Base-by-base conservation (phyloP, 2,113 vertebrate species). In the Tachuris rubrigastra region DNA sequence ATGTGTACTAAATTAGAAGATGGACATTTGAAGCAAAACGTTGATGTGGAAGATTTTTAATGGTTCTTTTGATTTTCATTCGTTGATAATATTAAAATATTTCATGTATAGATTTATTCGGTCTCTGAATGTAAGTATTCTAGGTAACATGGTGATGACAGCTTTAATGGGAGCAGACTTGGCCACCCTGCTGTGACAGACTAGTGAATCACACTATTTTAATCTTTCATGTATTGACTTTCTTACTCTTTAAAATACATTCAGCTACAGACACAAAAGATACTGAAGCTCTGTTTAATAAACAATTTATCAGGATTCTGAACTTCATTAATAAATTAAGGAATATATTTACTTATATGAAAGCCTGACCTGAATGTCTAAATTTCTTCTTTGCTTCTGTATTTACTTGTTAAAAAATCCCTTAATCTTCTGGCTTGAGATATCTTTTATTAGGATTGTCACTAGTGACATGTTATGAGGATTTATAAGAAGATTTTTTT, bases 271-370 rank as follows among this genome's bases (percentile, higher is more conserved):
- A 89, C 82, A 89, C 25, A 92, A 89, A 88, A 95, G 76, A 75
- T 52, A 89, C 10, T 75, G 63, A 89, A 84, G 76, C 66, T 97
- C 42, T 76, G 31, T 95, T 97, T 95, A 95, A 89, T 94, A 95
- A 97, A 94, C 93, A 94, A 74, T 95, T 96, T 91, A 92, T 90
- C 91, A 90, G 67, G 74, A 92, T 87, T 96, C 90, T 87, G 94
- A 96, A 92, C 90, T 91, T 96, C 62, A 88, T 95, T 94, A 97
- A 97, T 96, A 96, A 97, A 97, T 96, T 84, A 96, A 97, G 71
- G 74, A 83, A 73, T 93, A 62, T 85, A 93, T 96, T 96, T 97
- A 94, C 89, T 96, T 90, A 89, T 66, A 93, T 33, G 42, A 79
- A 80, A 87, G 66, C 63, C 71, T 91, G 75, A 87, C 72, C 56